These are phyloP conservation scores for Hydrozoanthus tunicans DNA, from an alignment of 64 coral and sea anemone genomes.

Conservation along the genomic window DNA sequence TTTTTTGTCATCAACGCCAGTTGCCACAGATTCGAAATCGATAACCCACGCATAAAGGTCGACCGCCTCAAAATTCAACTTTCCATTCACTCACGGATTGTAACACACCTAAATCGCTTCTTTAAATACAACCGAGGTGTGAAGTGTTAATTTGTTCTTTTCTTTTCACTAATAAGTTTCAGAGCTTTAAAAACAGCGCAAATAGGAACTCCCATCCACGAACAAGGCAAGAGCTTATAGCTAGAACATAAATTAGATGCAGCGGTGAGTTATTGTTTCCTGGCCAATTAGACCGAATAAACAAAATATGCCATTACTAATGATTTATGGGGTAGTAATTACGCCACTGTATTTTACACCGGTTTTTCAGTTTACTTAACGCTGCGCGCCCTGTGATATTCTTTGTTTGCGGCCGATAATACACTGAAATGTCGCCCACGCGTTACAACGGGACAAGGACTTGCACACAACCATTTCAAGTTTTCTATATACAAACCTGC, in stretches of 20 bases:
- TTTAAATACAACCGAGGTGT: conserved; percentile 1
- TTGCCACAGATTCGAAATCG: conserved; percentile 13
- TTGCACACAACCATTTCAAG: neutral
- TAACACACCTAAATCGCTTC: too few relatives aligned
- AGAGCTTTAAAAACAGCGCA: neutral
- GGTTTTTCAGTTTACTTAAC: conserved; percentile 32
- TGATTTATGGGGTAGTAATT: conserved; percentile 49
- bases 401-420: neutral
- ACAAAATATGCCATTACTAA: conserved; percentile 8
- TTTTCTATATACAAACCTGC: neutral
- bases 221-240: conserved; percentile 13
- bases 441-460: neutral
- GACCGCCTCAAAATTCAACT: neutral
- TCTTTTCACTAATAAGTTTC: conserved; percentile 9
- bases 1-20: conserved; percentile 32
- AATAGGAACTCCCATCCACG: conserved; percentile 2
- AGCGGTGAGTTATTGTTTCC: conserved; percentile 27
- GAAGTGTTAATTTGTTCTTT: neutral
- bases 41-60: conserved; percentile 38
- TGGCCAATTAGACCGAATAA: conserved; percentile 33
- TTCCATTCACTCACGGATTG: conserved; percentile 8
- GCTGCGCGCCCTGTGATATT: neutral
- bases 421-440: neutral
- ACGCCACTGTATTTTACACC: neutral
- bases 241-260: conserved; percentile 15